Evolutionary conservation across 2,113 vertebrate species (phyloP).

Genomic region (Macroglossus sobrinus): DNA sequence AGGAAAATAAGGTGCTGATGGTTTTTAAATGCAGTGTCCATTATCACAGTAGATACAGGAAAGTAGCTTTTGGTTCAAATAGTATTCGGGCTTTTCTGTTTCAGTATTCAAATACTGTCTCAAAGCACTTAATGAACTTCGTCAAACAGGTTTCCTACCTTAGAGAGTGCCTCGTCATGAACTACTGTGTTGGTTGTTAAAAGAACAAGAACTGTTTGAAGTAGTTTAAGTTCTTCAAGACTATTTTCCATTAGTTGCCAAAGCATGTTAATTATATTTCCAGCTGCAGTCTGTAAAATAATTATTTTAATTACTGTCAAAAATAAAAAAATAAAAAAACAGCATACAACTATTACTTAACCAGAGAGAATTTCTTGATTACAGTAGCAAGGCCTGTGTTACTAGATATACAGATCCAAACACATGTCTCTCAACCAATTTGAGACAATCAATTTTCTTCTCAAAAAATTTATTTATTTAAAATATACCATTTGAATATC

Average conservation of each 20-base stretch:
- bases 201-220: conserved; percentile 98
- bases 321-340: conserved; percentile 49
- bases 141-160: conserved; percentile 84
- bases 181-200: conserved; percentile 98
- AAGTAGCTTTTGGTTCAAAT: background rate
- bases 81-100: background rate
- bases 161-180: conserved; percentile 96
- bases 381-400: background rate
- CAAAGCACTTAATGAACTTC: background rate
- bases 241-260: conserved; percentile 99
- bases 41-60: background rate
- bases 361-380: background rate
- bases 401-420: background rate
- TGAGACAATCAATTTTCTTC: conserved; percentile 18
- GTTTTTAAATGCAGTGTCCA: background rate
- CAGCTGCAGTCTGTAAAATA: conserved; percentile 91
- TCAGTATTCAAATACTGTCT: background rate
- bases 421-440: background rate
- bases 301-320: conserved; percentile 52
- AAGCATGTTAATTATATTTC: conserved; percentile 99
- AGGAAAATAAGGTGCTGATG: background rate
- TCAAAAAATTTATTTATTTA: background rate
- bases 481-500: background rate
- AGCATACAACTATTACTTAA: background rate
- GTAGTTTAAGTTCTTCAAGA: conserved; percentile 96